Evolutionary conservation across 2,113 vertebrate genomes (phyloP).

Genomic region (Pagrus major): DNA sequence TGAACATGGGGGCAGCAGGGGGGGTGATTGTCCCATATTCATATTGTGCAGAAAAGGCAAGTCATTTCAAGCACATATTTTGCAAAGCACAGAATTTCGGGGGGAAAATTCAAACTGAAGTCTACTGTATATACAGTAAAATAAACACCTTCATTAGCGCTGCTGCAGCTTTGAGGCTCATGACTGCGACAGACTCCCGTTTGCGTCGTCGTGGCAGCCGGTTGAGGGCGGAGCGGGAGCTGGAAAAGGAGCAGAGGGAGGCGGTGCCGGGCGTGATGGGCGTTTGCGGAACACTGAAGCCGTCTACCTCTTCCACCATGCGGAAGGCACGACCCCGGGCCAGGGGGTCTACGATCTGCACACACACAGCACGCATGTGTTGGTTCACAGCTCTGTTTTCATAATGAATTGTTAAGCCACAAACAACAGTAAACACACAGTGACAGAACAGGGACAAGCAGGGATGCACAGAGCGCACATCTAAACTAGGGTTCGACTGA

Average conservation of each 20-base stretch:
- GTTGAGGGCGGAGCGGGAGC: conserved; percentile 93
- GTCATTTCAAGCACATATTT: not conserved
- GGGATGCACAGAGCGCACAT: not conserved
- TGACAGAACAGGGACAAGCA: not conserved
- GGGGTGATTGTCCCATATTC: no score
- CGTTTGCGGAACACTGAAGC: conserved; percentile 89
- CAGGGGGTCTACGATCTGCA: conserved; percentile 94
- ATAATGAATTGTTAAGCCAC: not conserved
- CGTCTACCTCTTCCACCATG: conserved; percentile 90
- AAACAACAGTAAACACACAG: not conserved
- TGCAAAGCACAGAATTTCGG: not conserved
- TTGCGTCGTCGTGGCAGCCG: conserved; percentile 92
- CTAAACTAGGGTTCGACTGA: conserved; percentile 45
- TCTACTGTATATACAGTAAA: not conserved
- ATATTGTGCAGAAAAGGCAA: not conserved
- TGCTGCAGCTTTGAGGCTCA: conserved; percentile 95
- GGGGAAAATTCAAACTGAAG: not conserved
- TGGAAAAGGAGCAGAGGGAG: conserved; percentile 97
- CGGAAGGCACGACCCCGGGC: conserved; percentile 95
- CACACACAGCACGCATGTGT: conserved; percentile 13
- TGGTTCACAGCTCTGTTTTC: not conserved
- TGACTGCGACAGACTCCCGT: conserved; percentile 95
- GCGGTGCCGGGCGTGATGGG: conserved; percentile 91
- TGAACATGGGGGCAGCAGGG: no score
- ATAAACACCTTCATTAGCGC: conserved; percentile 91